Base-by-base conservation (phyloP, 2,888 invertebrate species). In the Octodonta nipae region DNA sequence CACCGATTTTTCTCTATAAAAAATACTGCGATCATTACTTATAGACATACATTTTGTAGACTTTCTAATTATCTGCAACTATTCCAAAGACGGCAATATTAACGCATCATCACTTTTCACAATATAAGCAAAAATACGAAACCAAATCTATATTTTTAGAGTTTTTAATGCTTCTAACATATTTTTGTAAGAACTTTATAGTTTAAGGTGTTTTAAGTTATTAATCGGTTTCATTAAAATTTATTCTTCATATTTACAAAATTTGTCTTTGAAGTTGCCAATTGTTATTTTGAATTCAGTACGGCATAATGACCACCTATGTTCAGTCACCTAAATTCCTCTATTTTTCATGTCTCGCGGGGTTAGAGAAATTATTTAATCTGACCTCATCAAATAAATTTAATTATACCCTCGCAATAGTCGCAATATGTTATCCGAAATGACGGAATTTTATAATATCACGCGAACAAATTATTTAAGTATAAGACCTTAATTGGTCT, bases 391-490 rank as follows among this genome's bases (percentile, higher is more conserved):
- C 20, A 20, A 20, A 20, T 20, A 20, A 7, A 7, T 20, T 20
- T 20, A 20, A 20, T 20, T 20, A 20, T 20, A 20, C 6, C 20
- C 20, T 20, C 20, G n/a, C 6, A n/a, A n/a, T n/a, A n/a, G n/a
- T n/a, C n/a, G n/a, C n/a, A 20, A 20, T n/a, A n/a, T 20, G 20
- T 20, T 20, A 20, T 20, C 20, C 20, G 20, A 20, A 20, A 20
- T 20, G 20, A 20, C 20, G 6, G 20, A 20, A n/a, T 20, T 20
- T 20, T 20, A 20, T 20, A n/a, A n/a, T n/a, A n/a, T n/a, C 20
- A 20, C n/a, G n/a, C n/a, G 7, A n/a, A 20, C 20, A 20, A 20
- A 20, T 20, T n/a, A 20, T 20, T 20, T 7, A 20, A 20, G 6
- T 7, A 6, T n/a, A 20, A n/a, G n/a, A 7, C 20, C n/a, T 7